phyloP scores from a whole-genome alignment of 1,140 invertebrate genomes.

The Bombus impatiens region DNA sequence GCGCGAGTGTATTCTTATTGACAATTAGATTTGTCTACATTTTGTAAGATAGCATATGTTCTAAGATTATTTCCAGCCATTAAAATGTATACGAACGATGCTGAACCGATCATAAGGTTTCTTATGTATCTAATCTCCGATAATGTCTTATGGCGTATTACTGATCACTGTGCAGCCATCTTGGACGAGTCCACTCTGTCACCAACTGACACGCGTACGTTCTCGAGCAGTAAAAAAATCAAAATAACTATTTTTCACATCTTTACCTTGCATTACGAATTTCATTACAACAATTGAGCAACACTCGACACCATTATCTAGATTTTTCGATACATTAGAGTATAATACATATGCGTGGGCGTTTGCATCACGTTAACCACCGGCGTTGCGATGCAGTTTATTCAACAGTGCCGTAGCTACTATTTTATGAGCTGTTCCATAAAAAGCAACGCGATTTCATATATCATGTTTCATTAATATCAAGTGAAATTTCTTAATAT shows the following conservation, averaged over 20 bases:
- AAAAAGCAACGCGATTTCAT: background rate
- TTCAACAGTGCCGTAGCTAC: constrained; percentile 44
- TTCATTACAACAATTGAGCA: constrained; percentile 32
- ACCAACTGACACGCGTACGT: constrained; percentile 58
- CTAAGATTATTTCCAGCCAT: background rate
- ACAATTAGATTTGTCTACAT: background rate
- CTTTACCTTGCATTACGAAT: constrained; percentile 15
- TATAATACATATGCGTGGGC: constrained; percentile 45
- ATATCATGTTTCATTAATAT: background rate
- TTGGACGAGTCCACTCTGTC: constrained; percentile 80
- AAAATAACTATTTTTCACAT: constrained; percentile 7
- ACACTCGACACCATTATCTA: background rate
- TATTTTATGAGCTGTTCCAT: background rate
- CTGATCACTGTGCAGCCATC: constrained; percentile 73
- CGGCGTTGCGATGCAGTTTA: constrained; percentile 49
- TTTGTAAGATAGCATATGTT: background rate
- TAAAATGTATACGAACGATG: background rate
- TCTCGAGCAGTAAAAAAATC: constrained; percentile 14
- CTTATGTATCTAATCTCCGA: constrained; percentile 16
- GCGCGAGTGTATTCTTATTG: constrained; percentile 52
- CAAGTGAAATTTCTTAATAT: background rate
- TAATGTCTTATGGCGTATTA: constrained; percentile 43
- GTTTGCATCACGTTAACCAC: constrained; percentile 51
- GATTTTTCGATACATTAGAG: background rate
- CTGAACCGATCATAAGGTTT: background rate